Conservation (phyloP, 2,888 invertebrate species). For the Lithodes maja region DNA sequence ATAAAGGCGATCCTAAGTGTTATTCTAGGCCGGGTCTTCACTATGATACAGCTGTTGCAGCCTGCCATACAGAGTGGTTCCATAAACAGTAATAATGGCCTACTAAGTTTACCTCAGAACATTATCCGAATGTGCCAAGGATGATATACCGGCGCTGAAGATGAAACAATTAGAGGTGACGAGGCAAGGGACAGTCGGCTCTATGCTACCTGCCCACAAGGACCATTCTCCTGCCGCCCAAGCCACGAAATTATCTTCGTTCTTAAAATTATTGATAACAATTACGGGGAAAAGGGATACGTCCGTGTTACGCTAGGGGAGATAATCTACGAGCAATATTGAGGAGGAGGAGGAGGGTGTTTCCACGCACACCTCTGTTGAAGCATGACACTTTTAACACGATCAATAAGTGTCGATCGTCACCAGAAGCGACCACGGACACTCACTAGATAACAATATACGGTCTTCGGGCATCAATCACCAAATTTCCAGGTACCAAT, state of each 20-base stretch:
- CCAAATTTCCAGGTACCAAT: no score
- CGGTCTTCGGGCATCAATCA: not conserved
- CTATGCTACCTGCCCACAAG: slow-evolving; percentile 31
- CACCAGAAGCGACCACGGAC: not conserved
- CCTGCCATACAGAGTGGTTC: slow-evolving; percentile 64
- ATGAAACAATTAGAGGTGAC: slow-evolving; percentile 67
- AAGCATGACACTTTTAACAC: not conserved
- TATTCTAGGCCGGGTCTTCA: slow-evolving; percentile 59
- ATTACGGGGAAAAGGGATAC: slow-evolving; percentile 62
- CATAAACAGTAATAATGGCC: slow-evolving; percentile 68
- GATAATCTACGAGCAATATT: slow-evolving; percentile 49
- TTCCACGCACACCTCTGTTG: slow-evolving; percentile 12
- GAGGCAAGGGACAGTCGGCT: slow-evolving; percentile 42
- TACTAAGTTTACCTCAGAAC: slow-evolving; percentile 68
- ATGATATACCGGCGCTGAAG: slow-evolving; percentile 60
- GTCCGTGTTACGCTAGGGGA: slow-evolving; percentile 53
- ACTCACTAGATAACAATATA: slow-evolving; percentile 6
- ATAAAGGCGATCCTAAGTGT: slow-evolving; percentile 63
- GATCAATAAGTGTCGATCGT: slow-evolving; percentile 26
- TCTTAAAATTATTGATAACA: slow-evolving; percentile 63
- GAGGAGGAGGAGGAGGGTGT: slow-evolving; percentile 14
- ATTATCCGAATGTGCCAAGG: slow-evolving; percentile 68
- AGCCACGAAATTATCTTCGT: slow-evolving; percentile 47
- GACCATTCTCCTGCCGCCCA: slow-evolving; percentile 11
- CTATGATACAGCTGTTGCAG: slow-evolving; percentile 60